phyloP scores from a whole-genome alignment of 1,140 invertebrate species.

The Hyphantria cunea region DNA sequence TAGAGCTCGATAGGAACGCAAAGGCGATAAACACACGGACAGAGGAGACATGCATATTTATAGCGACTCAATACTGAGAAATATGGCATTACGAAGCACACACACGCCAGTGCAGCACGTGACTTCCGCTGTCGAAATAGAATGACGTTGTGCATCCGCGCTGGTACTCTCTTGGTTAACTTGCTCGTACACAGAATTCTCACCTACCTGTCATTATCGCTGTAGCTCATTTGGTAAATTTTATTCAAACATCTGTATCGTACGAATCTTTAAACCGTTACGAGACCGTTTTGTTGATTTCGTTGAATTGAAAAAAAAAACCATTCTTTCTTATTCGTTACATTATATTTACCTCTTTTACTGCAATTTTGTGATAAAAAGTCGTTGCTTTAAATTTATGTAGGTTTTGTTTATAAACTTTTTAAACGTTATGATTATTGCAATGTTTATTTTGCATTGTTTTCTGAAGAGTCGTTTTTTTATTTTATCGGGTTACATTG shows the following conservation, averaged over 20 bases:
- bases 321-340: constrained; percentile 4
- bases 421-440: too few species aligned
- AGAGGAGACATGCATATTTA: constrained; percentile 53
- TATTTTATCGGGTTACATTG: too few species aligned
- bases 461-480: too few species aligned
- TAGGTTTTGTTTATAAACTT: background rate
- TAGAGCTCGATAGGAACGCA: constrained; percentile 9
- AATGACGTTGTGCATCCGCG: constrained; percentile 37
- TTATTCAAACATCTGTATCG: too few species aligned
- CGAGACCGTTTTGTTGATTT: background rate
- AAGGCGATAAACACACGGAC: constrained; percentile 29
- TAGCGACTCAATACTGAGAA: constrained; percentile 54
- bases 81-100: constrained; percentile 55
- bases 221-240: too few species aligned
- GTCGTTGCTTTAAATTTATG: background rate
- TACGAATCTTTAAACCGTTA: too few species aligned
- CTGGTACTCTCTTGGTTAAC: constrained; percentile 6
- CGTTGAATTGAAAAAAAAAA: constrained; percentile 7
- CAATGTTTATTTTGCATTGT: too few species aligned
- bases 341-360: too few species aligned
- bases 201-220: constrained; percentile 2
- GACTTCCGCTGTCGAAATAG: constrained; percentile 68
- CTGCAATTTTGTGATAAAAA: too few species aligned
- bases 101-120: constrained; percentile 49
- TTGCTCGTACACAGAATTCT: constrained; percentile 18